These are phyloP conservation scores for Mya arenaria DNA, from an alignment of 1,140 invertebrate genomes.

Conservation along the genomic window DNA sequence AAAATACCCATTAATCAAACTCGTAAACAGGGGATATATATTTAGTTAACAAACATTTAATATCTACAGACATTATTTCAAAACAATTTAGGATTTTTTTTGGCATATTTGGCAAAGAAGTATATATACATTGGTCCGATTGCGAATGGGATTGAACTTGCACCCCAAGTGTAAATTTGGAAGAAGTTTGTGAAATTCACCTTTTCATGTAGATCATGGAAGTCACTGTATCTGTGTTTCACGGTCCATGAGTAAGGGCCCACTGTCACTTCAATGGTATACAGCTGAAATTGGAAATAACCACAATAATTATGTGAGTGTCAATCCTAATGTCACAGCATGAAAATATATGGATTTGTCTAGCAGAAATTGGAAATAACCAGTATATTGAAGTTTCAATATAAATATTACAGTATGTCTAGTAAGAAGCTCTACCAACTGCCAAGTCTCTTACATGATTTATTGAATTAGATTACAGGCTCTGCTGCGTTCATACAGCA, in stretches of 20 bases:
- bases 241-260: conserved; percentile 90
- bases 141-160: too few species aligned
- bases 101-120: too few species aligned
- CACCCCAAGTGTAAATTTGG: too few species aligned
- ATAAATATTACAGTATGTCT: neutral
- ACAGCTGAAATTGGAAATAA: conserved; percentile 78
- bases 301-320: neutral
- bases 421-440: neutral
- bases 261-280: conserved; percentile 87
- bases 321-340: too few species aligned
- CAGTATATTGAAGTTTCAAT: neutral
- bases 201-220: conserved; percentile 92
- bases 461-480: too few species aligned
- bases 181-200: conserved; percentile 81
- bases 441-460: neutral
- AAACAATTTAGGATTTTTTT: too few species aligned
- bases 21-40: too few species aligned
- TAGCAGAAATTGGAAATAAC: conserved; percentile 3
- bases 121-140: too few species aligned
- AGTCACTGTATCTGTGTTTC: conserved; percentile 93
- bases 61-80: too few species aligned
- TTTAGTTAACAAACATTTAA: too few species aligned
- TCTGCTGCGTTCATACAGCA: too few species aligned
- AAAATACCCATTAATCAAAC: too few species aligned
- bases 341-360: neutral